Base-by-base conservation (phyloP, 1,140 invertebrate genomes). In the Drosophila oshimai region DNA sequence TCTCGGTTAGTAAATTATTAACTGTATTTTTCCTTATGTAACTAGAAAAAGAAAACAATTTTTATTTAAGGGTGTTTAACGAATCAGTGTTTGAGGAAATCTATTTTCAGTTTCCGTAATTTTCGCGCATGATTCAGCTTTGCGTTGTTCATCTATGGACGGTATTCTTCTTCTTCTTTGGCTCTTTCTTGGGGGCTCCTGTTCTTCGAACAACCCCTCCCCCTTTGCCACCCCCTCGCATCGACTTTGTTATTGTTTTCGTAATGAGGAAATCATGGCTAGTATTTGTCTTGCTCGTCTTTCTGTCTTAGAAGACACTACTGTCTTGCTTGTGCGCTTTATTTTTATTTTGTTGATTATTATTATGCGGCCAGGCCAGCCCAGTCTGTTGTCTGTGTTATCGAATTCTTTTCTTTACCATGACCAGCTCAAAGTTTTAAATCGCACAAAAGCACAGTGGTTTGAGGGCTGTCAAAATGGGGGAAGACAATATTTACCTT, bases 101-200 rank as follows among this genome's bases (percentile, higher is more conserved):
- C 17, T 28, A 12, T 10, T 60, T 72, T 44, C 44, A 57, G 57
- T 71, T 72, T 68, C 41, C 67, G 65, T 76, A 68, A 61, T 67
- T 84, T 86, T 86, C 65, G 80, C 65, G 65, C 51, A 86, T 84
- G 79, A 84, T 79, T 84, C 79, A 84, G 74, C 71, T 60, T 62
- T 29, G 47, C 51, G 54, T 83, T 81, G 58, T 76, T 79, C 69
- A 72, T 74, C 36, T 64, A 41, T 42, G 33, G 41, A 44, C 67
- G 51, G 31, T 18, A 39, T 51, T 51, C 26, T 75, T 55, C 57
- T 61, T 26, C 22, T 50, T 57, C 26, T 33, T 15, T 7, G 22
- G 18, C 39, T 47, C 47, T 28, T 46, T 68, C 62, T 37, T 69
- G 39, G 39, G 39, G 49, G 24, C 57, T 68, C 50, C 47, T 73